Percentiles rank a stretch among this genome's conserved stretches.
Evolutionary conservation across 2,797 vertebrate genomes (phyloP).

Genomic region (Pseudomugil gertrudae): DNA sequence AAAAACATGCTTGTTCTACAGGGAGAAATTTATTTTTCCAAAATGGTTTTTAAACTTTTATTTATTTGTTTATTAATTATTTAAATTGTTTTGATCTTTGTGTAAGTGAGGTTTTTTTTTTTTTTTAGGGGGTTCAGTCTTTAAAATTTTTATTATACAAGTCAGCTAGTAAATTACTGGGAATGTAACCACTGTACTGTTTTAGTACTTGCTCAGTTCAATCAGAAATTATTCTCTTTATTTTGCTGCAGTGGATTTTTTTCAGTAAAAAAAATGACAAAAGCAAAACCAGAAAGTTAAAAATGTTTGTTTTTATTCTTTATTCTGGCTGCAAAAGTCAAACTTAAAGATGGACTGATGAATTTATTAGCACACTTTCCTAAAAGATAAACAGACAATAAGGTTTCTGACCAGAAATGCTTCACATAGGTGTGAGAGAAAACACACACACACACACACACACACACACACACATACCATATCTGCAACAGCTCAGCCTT

Average conservation of each 20-base stretch:
- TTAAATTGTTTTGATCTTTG: too few relatives aligned
- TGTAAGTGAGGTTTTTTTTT: too few relatives aligned
- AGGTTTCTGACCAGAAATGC: not conserved
- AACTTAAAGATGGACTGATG: not conserved
- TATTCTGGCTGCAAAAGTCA: not conserved
- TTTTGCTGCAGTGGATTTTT: not conserved
- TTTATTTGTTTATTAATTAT: too few relatives aligned
- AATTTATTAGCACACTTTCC: not conserved
- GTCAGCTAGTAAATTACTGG: not conserved
- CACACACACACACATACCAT: constrained; percentile 19
- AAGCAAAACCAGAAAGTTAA: not conserved
- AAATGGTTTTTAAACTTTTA: too few relatives aligned
- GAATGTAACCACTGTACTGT: not conserved
- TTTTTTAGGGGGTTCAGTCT: too few relatives aligned
- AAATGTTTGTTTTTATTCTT: not conserved
- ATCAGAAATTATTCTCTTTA: not conserved
- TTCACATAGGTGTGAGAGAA: not conserved
- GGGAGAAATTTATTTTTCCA: too few relatives aligned
- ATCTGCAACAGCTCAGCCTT: constrained; percentile 28
- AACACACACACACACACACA: constrained; percentile 3
- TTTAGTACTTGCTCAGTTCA: not conserved
- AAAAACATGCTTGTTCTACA: too few relatives aligned
- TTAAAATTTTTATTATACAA: too few relatives aligned
- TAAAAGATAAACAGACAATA: not conserved
- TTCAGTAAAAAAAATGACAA: not conserved